phyloP scores from a whole-genome alignment of 2,113 vertebrate genomes.

The Terrapene triunguis region DNA sequence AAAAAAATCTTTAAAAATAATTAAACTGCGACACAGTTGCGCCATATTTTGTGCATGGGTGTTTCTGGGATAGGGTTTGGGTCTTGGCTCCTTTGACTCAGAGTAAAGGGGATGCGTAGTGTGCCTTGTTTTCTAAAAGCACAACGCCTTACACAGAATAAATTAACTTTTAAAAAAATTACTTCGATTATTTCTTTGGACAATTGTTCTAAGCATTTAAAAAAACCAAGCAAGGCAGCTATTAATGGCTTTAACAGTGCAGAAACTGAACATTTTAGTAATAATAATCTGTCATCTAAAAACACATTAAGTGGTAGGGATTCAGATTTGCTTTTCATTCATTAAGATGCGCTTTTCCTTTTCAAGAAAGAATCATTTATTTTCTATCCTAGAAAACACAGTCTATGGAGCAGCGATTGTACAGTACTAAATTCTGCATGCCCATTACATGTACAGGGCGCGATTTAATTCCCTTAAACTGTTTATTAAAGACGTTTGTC shows the following conservation, averaged over 20 bases:
- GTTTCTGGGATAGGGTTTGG: background rate
- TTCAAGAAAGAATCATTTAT: background rate
- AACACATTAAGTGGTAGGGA: background rate
- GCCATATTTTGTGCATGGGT: background rate
- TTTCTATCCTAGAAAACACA: background rate
- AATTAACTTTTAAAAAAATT: background rate
- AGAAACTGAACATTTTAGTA: background rate
- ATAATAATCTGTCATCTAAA: background rate
- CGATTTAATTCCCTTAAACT: slow-evolving; percentile 42
- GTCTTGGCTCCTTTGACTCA: background rate
- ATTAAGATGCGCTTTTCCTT: background rate
- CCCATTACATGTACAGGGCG: slow-evolving; percentile 1
- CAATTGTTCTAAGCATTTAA: background rate
- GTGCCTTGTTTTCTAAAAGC: background rate
- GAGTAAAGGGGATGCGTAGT: background rate
- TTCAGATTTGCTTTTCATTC: background rate
- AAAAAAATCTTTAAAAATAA: background rate
- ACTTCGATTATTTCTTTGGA: background rate
- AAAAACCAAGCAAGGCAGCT: background rate
- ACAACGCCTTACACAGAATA: background rate
- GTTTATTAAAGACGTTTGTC: slow-evolving; percentile 23
- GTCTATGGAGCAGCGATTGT: background rate
- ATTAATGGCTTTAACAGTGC: background rate
- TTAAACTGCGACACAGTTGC: background rate
- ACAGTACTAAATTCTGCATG: background rate